Base-by-base conservation (phyloP, 2,888 invertebrate species). In the Adelphocoris suturalis region DNA sequence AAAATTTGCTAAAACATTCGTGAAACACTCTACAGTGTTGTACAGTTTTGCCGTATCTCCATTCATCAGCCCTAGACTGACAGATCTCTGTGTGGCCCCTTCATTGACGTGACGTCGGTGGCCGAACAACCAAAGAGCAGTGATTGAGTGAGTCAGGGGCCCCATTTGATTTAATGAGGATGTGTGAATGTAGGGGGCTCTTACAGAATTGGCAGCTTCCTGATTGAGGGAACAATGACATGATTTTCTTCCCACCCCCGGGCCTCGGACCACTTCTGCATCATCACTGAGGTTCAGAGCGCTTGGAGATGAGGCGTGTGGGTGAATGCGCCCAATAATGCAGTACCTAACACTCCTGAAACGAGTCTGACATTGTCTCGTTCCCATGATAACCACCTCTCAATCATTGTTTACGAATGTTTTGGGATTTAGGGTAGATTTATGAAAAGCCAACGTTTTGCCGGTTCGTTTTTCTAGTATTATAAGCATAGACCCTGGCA, bases 131-230 rank as follows among this genome's bases (percentile, higher is more conserved):
- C 37, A 37, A 37, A 47, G 78, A 80, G 78, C 78, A 4, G 78
- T 47, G 78, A 80, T 80, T 80, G 78, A 47, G 28, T 46, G 78
- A 47, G 11, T 47, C 37, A 7, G 19, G 19, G n/a, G 19, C 68
- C 68, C 28, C 52, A 82, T 57, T 85, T 13, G 85, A 14, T 85
- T 16, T 85, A 85, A 85, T 85, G 85, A 85, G 85, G 85, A 85
- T 85, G 85, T 85, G 61, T 85, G 85, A 46, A 57, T 85, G 85
- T 61, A 19, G 2, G 52, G n/a, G 28, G 28, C 23, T 37, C 52
- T 23, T 28, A 80, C 23, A 28, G 57, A 85, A 85, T 85, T 85
- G 85, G 85, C 27, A n/a, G 55, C 85, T 85, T 85, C 85, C 85
- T 85, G 61, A 52, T 85, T 85, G 85, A 52, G 85, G 28, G 68